Evolutionary conservation across 1,140 invertebrate genomes (phyloP), one percentile per base, ranked within the genome.

Genomic region (Nephila pilipes): DNA sequence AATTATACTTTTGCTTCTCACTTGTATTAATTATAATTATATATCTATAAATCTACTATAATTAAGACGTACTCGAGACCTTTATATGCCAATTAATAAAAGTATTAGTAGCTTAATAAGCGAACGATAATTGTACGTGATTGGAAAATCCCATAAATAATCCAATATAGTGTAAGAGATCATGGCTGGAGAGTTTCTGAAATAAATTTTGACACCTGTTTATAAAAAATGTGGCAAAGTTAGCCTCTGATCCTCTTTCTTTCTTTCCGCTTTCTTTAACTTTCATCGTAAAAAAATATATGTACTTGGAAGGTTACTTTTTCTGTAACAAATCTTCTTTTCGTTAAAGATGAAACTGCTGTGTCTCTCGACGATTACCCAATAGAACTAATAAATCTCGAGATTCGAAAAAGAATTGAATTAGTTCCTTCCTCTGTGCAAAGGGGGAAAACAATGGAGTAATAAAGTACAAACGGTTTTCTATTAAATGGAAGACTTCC

Each of bases 381-480:
- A 75, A 75, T 32, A 10, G 5, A 75, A 16, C 1, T 16, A 32
- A 75, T 75, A 75, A 75, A 75, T 75, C 69, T 18, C 16, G 29
- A 75, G 65, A 75, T 32, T 32, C 25, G 29, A 75, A 36, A 32
- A 75, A 75, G 65, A 69, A 29, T 69, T 25, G 65, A 29, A 36
- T 32, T 75, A 36, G 29, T 36, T 18, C 29, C 29, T 32, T 32
- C 32, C 32, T 75, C 14, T 16, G 29, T 1, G 32, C 2, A 18
- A 75, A 32, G 16, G 29, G n/a, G 36, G 10, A 75, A 60, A 75
- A 36, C 69, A 75, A 75, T 29, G 32, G 12, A 75, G 69, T 75
- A 75, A 75, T 75, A 75, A 75, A 32, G 32, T 36, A 36, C 29
- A 75, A 32, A 75, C 69, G 69, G 36, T 36, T 75, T 75, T 75